Evolutionary conservation across 2,888 invertebrate species (phyloP).

Genomic region (Ophion obscuratus): DNA sequence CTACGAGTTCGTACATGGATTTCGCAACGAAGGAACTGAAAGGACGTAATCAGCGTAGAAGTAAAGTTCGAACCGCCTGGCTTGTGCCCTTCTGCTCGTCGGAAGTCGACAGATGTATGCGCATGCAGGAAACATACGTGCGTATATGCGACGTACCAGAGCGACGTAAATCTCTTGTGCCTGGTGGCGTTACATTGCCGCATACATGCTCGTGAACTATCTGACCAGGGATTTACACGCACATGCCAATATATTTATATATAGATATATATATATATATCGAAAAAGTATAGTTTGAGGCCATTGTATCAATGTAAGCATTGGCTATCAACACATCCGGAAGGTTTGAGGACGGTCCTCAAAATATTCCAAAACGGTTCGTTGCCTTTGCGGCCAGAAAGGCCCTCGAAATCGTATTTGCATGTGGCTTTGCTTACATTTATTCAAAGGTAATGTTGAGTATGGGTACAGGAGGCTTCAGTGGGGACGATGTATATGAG

Average conservation of each 20-base stretch:
- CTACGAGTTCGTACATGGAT: conserved; percentile 3
- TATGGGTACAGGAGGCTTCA: no score
- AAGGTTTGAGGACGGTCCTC: not conserved
- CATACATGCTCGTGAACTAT: conserved; percentile 30
- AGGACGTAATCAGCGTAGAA: not conserved
- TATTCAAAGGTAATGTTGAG: no score
- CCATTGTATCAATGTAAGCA: not conserved
- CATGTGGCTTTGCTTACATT: no score
- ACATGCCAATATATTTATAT: not conserved
- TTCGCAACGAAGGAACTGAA: not conserved
- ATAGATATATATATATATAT: not conserved
- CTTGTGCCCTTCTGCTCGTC: conserved; percentile 8
- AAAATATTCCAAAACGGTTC: no score
- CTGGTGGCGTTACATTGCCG: conserved; percentile 75
- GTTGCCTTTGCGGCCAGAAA: no score
- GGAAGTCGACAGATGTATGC: not conserved
- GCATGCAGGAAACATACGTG: not conserved
- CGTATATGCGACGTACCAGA: conserved; percentile 52
- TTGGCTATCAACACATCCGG: not conserved
- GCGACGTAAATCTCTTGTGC: conserved; percentile 74
- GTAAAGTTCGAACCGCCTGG: not conserved
- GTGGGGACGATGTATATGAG: no score
- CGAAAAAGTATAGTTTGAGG: not conserved
- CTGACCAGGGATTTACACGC: not conserved
- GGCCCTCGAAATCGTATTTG: no score